phyloP scores from a whole-genome alignment of 2,797 vertebrate genomes.

The Manis pentadactyla region DNA sequence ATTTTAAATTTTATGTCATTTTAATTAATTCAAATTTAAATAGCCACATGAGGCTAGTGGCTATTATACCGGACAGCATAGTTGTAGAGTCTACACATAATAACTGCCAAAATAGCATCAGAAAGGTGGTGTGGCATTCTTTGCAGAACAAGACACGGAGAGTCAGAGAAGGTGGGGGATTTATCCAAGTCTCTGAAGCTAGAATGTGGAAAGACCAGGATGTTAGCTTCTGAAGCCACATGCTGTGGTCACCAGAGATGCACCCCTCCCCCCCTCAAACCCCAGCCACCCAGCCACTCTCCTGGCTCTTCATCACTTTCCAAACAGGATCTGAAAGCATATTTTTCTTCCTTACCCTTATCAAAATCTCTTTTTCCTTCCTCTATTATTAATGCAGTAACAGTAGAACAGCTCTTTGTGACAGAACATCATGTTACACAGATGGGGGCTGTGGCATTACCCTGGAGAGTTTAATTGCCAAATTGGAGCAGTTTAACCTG shows the following conservation, averaged over 20 bases:
- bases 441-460: not conserved
- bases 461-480: not conserved
- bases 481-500: not conserved
- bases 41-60: not conserved
- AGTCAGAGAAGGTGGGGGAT: not conserved
- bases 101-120: not conserved
- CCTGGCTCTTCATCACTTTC: slow-evolving; percentile 54
- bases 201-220: not conserved
- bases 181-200: not conserved
- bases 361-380: slow-evolving; percentile 67
- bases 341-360: slow-evolving; percentile 45
- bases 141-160: not conserved
- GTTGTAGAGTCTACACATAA: not conserved
- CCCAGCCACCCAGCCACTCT: not conserved
- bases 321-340: slow-evolving; percentile 53
- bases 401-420: slow-evolving; percentile 21
- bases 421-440: not conserved
- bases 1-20: slow-evolving; percentile 33
- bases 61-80: not conserved
- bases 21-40: slow-evolving; percentile 31
- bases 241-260: not conserved
- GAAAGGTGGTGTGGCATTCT: not conserved
- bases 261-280: not conserved
- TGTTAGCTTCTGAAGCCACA: not conserved
- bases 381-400: slow-evolving; percentile 77